These are phyloP conservation scores for Drosophila malerkotliana DNA, from an alignment of 1,140 invertebrate genomes.

Conservation along the genomic window DNA sequence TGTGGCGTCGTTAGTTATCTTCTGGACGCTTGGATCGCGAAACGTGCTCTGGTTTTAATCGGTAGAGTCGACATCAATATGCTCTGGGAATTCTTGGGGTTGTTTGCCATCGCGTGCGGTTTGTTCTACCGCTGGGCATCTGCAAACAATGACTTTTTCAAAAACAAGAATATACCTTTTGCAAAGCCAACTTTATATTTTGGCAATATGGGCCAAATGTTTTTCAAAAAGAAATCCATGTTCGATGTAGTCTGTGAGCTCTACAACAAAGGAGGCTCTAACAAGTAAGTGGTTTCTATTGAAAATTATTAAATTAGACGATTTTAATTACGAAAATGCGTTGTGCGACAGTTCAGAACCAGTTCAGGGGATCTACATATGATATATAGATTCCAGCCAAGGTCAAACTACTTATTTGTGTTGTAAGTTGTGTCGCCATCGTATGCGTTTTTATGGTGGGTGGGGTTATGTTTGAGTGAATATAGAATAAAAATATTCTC, in stretches of 20 bases:
- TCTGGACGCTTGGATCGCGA: slow-evolving; percentile 20
- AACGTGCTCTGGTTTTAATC: slow-evolving; percentile 4
- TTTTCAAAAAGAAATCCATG: slow-evolving; percentile 50
- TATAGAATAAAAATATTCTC: neutral
- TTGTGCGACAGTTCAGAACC: slow-evolving; percentile 7
- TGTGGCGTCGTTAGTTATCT: slow-evolving; percentile 43
- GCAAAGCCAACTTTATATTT: slow-evolving; percentile 60
- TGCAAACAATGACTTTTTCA: slow-evolving; percentile 68
- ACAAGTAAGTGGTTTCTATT: slow-evolving; percentile 54
- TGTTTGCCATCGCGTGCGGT: slow-evolving; percentile 35
- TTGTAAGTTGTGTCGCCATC: neutral
- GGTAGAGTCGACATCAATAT: slow-evolving; percentile 30
- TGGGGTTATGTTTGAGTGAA: slow-evolving; percentile 17
- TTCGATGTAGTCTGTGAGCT: slow-evolving; percentile 65
- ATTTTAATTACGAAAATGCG: neutral
- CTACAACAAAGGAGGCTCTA: slow-evolving; percentile 50
- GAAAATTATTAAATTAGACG: neutral
- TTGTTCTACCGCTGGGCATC: slow-evolving; percentile 70
- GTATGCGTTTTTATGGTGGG: slow-evolving; percentile 12
- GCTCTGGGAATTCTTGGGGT: slow-evolving; percentile 58
- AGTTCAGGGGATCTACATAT: slow-evolving; percentile 8
- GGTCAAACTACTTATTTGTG: slow-evolving; percentile 14
- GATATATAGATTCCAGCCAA: neutral
- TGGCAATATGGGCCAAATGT: slow-evolving; percentile 56
- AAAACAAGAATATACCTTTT: slow-evolving; percentile 56